Conservation (phyloP, 2,888 invertebrate species). For the Rambutsinella grinnellia region DNA sequence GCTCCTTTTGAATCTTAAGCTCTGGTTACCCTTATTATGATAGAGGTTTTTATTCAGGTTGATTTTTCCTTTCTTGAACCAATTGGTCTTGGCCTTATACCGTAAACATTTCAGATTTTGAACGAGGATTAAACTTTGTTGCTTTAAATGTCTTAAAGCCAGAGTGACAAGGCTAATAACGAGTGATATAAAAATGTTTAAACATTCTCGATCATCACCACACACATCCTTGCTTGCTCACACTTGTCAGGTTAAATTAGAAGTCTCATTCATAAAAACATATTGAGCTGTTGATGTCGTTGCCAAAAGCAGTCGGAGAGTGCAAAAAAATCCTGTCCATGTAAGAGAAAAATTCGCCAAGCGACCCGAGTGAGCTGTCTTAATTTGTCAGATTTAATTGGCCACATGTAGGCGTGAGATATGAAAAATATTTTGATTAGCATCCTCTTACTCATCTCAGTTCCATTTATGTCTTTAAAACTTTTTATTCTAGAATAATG, state of each 20-base stretch:
- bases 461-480: background rate
- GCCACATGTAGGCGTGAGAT: conserved; percentile 53
- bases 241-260: conserved; percentile 13
- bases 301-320: background rate
- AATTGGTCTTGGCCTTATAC: background rate
- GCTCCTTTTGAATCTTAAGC: conserved; percentile 34
- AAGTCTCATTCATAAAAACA: background rate
- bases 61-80: too few species aligned
- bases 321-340: background rate
- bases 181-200: background rate
- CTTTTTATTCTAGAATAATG: too few species aligned
- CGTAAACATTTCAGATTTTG: background rate
- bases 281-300: background rate
- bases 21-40: too few species aligned
- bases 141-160: too few species aligned
- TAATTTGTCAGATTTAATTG: conserved; percentile 58
- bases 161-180: conserved; percentile 33
- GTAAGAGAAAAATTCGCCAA: background rate
- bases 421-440: conserved; percentile 50
- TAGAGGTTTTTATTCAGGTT: too few species aligned
- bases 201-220: background rate
- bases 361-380: conserved; percentile 42
- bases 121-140: background rate
- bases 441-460: background rate
- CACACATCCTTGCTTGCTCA: background rate